These are phyloP conservation scores for Erebia epiphron DNA, from an alignment of 2,888 invertebrate genomes.

Conservation along the genomic window DNA sequence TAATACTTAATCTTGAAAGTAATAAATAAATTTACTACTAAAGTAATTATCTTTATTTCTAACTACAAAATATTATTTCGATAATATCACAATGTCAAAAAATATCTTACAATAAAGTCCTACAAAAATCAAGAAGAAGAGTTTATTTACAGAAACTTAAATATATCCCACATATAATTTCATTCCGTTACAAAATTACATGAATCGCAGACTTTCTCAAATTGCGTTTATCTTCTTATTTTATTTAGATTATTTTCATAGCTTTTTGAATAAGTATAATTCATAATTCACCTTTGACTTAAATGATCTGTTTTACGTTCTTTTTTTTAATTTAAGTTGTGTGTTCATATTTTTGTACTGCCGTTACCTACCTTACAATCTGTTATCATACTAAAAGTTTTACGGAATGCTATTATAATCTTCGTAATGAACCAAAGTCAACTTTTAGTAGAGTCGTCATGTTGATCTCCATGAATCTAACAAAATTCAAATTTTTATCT, in stretches of 20 bases:
- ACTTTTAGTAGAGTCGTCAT: neutral
- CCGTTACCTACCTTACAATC: neutral
- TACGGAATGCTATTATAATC: neutral
- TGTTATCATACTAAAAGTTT: neutral
- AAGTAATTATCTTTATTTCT: neutral
- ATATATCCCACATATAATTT: no score
- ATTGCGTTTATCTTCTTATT: no score
- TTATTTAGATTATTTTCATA: no score
- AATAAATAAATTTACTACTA: neutral
- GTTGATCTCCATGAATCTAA: neutral
- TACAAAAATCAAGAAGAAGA: neutral
- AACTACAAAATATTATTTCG: neutral
- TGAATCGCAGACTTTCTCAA: no score
- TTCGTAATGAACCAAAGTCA: neutral
- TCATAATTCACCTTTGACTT: no score
- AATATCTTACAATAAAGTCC: neutral
- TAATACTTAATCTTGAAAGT: neutral
- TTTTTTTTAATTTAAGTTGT: no score
- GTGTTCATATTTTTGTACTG: neutral
- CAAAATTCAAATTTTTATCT: constrained; percentile 39
- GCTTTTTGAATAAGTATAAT: no score
- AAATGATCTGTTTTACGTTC: no score
- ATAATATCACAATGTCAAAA: constrained; percentile 13
- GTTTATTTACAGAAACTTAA: no score
- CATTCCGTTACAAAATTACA: no score